Evolutionary conservation across 2,888 invertebrate genomes (phyloP), one percentile per base, ranked within the genome.

Genomic region (Dryocosmus kuriphilus): DNA sequence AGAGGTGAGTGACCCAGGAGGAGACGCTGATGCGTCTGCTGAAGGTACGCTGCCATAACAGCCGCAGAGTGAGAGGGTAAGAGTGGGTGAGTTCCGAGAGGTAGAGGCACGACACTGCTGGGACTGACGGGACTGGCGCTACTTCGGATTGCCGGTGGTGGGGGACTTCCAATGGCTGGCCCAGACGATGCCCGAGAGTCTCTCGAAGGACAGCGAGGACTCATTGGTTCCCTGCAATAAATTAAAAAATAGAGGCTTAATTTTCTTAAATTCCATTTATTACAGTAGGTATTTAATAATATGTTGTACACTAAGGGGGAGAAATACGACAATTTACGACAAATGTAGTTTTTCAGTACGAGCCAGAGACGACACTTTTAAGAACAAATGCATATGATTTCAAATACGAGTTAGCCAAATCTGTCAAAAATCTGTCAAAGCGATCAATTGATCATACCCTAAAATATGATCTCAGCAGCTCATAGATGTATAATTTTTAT

Each of bases 171-270:
- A 81, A 94, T 95, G 85, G 93, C 94, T 83, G 95, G 95, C 71
- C 93, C 93, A 82, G 95, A 95, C 77, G 93, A 94, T 86, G 93
- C 94, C 86, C 93, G 92, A 79, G 97, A 97, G 90, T 96, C 96
- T 88, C 96, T 94, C 77, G 96, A 97, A 85, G 96, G 95, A 92
- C 96, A 96, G 89, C 96, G 94, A 84, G 96, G 96, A 92, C 96
- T 96, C 88, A 92, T 91, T 88, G 93, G 92, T 92, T 96, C 96
- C 93, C 96, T 97, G 94, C 24, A 94, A 94, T 92, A 93, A 93
- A 93, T 75, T 35, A 1, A 2, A 11, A 63, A 62, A 60, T n/a
- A n/a, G 30, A 32, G 19, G 5, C 16, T 16, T 41, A 11, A 11
- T 35, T 11, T 35, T 35, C 9, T 35, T 35, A 7, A 3, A 35